Conservation (phyloP, 2,888 invertebrate species). For the Loripinus fragilis region DNA sequence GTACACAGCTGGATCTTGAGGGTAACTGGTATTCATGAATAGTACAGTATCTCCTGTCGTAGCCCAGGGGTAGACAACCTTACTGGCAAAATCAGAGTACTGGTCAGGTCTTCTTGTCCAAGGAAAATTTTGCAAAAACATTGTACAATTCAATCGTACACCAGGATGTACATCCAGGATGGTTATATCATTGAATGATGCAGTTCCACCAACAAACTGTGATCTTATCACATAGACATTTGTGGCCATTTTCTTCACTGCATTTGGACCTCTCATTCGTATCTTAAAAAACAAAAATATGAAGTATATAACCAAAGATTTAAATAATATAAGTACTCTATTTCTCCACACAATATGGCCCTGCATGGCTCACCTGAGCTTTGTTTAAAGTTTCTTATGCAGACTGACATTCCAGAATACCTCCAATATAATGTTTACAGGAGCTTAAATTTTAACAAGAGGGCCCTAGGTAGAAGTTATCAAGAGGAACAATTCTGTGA, state of each 20-base stretch:
- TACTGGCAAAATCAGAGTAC: slow-evolving; percentile 48
- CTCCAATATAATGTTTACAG: no score
- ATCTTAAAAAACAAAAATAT: slow-evolving; percentile 42
- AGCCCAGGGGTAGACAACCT: slow-evolving; percentile 19
- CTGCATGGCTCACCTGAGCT: no score
- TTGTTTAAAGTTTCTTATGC: no score
- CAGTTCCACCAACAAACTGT: slow-evolving; percentile 48
- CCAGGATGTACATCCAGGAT: slow-evolving; percentile 54
- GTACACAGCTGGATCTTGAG: slow-evolving; percentile 37
- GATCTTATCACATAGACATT: slow-evolving; percentile 51
- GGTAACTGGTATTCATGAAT: slow-evolving; percentile 41
- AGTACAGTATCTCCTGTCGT: slow-evolving; percentile 12
- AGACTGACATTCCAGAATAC: no score
- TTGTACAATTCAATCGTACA: slow-evolving; percentile 58
- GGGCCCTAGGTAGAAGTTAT: no score
- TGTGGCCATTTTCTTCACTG: slow-evolving; percentile 38
- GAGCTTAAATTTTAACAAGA: no score
- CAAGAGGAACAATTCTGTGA: no score
- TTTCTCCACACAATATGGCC: no score
- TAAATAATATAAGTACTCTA: no score
- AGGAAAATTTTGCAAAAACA: slow-evolving; percentile 59
- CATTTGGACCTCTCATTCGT: slow-evolving; percentile 54
- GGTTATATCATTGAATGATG: slow-evolving; percentile 51
- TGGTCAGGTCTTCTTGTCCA: slow-evolving; percentile 59
- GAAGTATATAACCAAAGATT: neutral